Evolutionary conservation across 2,113 vertebrate species (phyloP).

Genomic region (Rhinogobius similis): DNA sequence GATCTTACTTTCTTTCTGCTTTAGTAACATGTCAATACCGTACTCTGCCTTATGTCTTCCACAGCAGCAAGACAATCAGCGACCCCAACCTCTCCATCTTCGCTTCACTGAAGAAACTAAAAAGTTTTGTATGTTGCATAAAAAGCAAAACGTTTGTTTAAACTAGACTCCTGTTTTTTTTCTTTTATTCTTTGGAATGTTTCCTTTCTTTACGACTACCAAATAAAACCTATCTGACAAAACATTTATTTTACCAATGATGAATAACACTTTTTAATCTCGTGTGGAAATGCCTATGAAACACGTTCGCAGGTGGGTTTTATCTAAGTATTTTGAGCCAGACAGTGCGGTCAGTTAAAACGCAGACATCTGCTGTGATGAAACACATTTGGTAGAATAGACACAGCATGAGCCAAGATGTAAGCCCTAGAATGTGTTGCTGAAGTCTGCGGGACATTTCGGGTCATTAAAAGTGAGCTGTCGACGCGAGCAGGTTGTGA

Average conservation of each 20-base stretch:
- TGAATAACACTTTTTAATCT: background rate
- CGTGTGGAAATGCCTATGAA: background rate
- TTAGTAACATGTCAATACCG: too few species aligned
- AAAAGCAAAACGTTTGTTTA: too few species aligned
- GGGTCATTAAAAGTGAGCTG: conserved; percentile 44
- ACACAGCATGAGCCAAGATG: conserved; percentile 27
- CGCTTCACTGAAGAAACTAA: too few species aligned
- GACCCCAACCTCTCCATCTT: too few species aligned
- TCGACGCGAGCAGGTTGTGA: conserved; percentile 15
- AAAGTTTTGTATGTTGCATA: too few species aligned
- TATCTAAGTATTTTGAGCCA: conserved; percentile 14
- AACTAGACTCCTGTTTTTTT: background rate
- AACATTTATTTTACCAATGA: background rate
- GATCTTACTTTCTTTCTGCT: too few species aligned
- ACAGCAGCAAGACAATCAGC: background rate
- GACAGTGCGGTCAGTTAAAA: conserved; percentile 5
- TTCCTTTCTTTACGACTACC: background rate
- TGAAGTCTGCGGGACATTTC: conserved; percentile 40
- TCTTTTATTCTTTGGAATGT: background rate
- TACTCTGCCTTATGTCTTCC: too few species aligned
- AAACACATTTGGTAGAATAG: conserved; percentile 13
- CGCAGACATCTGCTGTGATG: conserved; percentile 7
- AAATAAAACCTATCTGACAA: background rate
- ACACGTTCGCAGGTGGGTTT: background rate
- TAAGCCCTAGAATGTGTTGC: conserved; percentile 13